phyloP scores from a whole-genome alignment of 2,113 vertebrate species.

The Pavo muticus region DNA sequence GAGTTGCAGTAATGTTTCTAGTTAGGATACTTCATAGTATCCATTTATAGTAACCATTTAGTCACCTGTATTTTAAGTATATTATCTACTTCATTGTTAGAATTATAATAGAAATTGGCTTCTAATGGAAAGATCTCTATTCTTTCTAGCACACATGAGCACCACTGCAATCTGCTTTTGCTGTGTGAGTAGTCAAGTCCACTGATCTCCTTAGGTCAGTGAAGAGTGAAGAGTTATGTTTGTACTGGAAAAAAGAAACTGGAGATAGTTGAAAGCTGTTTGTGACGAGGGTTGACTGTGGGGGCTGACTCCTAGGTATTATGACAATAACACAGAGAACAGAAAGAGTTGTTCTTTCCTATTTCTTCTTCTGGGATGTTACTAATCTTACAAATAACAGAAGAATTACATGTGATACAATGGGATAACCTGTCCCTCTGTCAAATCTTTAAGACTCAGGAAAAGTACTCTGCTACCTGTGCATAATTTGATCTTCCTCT shows the following conservation, averaged over 20 bases:
- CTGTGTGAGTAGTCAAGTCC: background rate
- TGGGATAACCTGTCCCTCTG: background rate
- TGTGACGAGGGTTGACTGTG: background rate
- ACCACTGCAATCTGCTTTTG: background rate
- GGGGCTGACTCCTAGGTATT: background rate
- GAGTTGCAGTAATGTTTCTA: constrained; percentile 21
- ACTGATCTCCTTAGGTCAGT: background rate
- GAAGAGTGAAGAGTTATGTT: background rate
- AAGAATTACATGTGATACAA: background rate
- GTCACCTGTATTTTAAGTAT: background rate
- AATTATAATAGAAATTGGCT: background rate
- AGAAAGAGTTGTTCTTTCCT: background rate
- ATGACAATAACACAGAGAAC: background rate
- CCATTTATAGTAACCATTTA: constrained; percentile 50
- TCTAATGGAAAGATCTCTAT: background rate
- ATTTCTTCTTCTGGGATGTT: background rate
- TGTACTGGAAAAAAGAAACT: background rate
- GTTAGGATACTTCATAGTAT: constrained; percentile 35
- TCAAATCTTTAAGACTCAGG: background rate
- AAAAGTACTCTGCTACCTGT: background rate
- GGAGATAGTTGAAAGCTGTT: background rate
- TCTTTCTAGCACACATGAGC: background rate
- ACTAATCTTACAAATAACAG: background rate
- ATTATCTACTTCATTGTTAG: background rate
- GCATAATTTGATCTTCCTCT: background rate